Conservation (phyloP, 2,888 invertebrate species). For the Stegophylla sp. region DNA sequence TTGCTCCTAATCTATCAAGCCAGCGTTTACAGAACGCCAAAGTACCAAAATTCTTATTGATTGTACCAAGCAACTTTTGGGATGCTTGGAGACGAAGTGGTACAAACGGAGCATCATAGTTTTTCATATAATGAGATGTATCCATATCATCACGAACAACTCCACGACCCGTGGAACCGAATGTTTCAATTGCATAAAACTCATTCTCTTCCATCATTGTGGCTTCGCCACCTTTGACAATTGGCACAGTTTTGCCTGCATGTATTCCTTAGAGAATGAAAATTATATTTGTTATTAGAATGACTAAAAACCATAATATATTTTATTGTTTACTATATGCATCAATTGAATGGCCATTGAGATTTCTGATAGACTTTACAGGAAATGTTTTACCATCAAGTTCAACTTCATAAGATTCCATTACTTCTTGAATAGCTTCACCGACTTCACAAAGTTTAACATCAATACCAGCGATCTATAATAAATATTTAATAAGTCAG, state of each 20-base stretch:
- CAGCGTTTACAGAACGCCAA: constrained; percentile 98
- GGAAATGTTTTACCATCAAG: constrained; percentile 94
- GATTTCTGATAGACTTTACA: constrained; percentile 95
- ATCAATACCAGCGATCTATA: constrained; percentile 87
- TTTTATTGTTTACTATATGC: constrained; percentile 81
- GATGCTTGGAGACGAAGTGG: constrained; percentile 91
- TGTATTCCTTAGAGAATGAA: constrained; percentile 73
- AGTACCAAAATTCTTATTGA: constrained; percentile 97
- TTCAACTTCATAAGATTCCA: constrained; percentile 99
- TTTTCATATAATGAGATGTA: constrained; percentile 99
- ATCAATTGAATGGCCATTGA: constrained; percentile 99
- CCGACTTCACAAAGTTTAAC: constrained; percentile 97
- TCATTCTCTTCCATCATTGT: constrained; percentile 99
- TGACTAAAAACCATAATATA: neutral
- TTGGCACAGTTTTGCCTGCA: constrained; percentile 98
- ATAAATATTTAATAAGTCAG: neutral
- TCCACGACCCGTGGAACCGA: constrained; percentile 95
- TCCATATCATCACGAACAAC: constrained; percentile 99
- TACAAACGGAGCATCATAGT: constrained; percentile 90
- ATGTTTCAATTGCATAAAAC: constrained; percentile 99
- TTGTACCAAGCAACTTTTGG: constrained; percentile 86
- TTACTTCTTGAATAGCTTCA: constrained; percentile 96
- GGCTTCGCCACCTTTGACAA: constrained; percentile 97
- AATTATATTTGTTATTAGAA: neutral
- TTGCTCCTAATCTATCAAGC: constrained; percentile 95